Conservation (phyloP, 2,797 vertebrate genomes). For the Centropyge bicolor region DNA sequence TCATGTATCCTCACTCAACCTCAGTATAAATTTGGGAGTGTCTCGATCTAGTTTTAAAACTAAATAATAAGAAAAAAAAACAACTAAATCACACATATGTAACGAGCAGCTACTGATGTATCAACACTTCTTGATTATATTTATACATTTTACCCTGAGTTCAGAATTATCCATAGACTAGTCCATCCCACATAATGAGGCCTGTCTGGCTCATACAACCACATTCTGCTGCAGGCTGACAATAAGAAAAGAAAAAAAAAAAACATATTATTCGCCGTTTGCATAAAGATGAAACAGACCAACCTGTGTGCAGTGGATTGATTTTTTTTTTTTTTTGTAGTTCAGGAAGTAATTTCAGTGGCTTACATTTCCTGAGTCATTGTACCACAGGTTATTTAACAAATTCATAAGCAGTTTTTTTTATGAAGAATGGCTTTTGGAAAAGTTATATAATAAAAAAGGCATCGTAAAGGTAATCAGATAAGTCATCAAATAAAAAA, state of each 20-base stretch:
- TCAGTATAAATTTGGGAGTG: background rate
- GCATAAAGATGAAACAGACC: background rate
- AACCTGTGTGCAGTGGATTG: background rate
- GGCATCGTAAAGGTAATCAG: background rate
- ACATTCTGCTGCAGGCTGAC: conserved; percentile 1
- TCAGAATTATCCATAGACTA: background rate
- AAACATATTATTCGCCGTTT: background rate
- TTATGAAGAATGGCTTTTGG: background rate
- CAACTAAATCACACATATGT: background rate
- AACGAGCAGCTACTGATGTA: background rate
- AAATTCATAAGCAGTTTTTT: background rate
- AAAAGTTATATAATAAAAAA: background rate
- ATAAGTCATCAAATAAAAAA: background rate
- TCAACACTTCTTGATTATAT: background rate
- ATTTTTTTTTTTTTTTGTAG: too few species aligned
- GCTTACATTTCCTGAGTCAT: background rate
- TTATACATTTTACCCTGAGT: background rate
- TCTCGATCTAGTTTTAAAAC: background rate
- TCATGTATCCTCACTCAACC: background rate
- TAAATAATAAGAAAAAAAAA: background rate
- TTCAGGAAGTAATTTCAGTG: background rate
- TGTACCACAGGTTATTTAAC: background rate
- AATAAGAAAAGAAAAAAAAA: background rate
- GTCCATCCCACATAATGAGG: background rate
- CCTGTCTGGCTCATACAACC: background rate